Base-by-base conservation (phyloP, 2,888 invertebrate species). In the Drosophila fulvimacula region DNA sequence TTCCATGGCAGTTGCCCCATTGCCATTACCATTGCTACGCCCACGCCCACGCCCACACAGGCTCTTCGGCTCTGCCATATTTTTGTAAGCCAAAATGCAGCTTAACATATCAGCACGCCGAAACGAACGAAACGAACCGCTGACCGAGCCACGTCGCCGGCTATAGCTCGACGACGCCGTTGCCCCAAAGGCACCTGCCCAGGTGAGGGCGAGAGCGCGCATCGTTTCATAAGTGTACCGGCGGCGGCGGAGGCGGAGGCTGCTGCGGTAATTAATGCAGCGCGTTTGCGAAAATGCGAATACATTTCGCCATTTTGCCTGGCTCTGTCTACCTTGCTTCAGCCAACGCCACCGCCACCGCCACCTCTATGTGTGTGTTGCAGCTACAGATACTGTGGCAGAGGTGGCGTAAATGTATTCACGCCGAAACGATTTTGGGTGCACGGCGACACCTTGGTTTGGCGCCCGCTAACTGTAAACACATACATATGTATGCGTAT, bases 221-320 rank as follows among this genome's bases (percentile, higher is more conserved):
- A n/a, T 51, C 34, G 51, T 15, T 51, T 34, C 39, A 55, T 52
- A 67, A 52, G 63, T 49, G 57, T 60, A 57, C 69, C n/a, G 27
- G 71, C n/a, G 27, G 2, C 9, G 24, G 42, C 5, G 15, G 15
- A 15, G 5, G 36, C 36, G 15, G 36, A 6, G 10, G 73, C 88
- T 89, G 84, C 81, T 88, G 89, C 87, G 84, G 88, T 85, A 85
- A 85, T 85, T 85, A 85, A 85, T 85, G 84, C 84, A 89, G 87
- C 89, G 84, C 87, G 89, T 89, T 84, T 87, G 88, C 79, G 88
- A 85, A 89, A 89, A 89, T 87, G 84, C 89, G 88, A 85, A 85
- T 85, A 89, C 82, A 89, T 89, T 89, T 85, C 80, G 79, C 76
- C 73, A 73, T 74, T 69, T 69, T 77, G 75, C 75, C 73, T 5